Base-by-base conservation (phyloP, 2,113 vertebrate species). In the Nesogale talazaci region DNA sequence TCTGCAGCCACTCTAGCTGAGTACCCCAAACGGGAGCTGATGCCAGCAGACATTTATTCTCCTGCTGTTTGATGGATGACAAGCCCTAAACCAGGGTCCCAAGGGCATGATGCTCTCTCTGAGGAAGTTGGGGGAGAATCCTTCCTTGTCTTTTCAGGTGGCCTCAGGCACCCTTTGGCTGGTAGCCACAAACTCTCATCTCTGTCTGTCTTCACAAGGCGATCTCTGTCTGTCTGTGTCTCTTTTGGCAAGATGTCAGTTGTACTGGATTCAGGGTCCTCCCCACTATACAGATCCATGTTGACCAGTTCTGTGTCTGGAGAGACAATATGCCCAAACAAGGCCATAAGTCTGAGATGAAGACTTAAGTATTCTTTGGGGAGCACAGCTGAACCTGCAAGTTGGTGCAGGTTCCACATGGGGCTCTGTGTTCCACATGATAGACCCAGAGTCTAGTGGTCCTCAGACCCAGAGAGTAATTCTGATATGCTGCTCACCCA, bases 391-490 rank as follows among this genome's bases (percentile, higher is more conserved):
- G 46, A 52, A 52, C 46, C 46, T 52, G 46, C 46, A 52, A 52
- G 46, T 20, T 38, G 27, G 23, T n/a, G n/a, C 46, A 6, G 6
- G 2, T 63, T 42, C 46, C 2, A 7, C 0, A 0, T 46, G 5
- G 1, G 19, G 5, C 1, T 0, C 40, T 15, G 25, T 31, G 22
- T 36, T 11, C 59, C 25, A 42, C 27, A 16, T 5, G 10, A 2
- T 25, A 27, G 57, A 42, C 40, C 6, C 7, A 4, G 3, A 29
- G 65, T 34, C 74, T 10, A 15, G 74, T 70, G 31, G 17, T 6
- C 16, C 4, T 4, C 12, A 17, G 19, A 12, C 11, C 4, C 7
- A 4, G 63, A 80, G 70, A 22, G 25, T 9, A 16, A 3, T 9
- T 23, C n/a, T 52, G 34, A 14, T 12, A 9, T 12, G 10, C 46